A percentile compares a stretch with the other conserved stretches of the same genome.
phyloP scores from a whole-genome alignment of 1,140 invertebrate species.

The Drosophila varians region DNA sequence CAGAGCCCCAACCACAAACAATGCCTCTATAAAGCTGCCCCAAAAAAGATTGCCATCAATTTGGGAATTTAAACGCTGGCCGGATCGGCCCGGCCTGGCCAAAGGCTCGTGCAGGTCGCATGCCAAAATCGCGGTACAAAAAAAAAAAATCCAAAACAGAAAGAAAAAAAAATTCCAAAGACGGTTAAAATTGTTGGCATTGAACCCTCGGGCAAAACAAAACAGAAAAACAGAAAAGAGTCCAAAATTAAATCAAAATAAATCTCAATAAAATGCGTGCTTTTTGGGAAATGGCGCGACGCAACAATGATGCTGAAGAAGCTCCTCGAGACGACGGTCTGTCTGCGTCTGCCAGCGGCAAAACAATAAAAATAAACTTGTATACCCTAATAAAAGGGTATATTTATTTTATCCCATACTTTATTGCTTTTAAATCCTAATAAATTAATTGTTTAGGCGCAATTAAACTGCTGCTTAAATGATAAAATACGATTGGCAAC shows the following conservation, averaged over 20 bases:
- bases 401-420: not conserved
- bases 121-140: conserved; percentile 54
- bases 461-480: not conserved
- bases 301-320: conserved; percentile 42
- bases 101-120: conserved; percentile 79
- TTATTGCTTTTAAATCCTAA: not conserved
- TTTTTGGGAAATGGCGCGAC: conserved; percentile 47
- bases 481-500: not conserved
- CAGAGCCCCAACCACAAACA: conserved; percentile 17
- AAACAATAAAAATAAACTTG: conserved; percentile 70
- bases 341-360: conserved; percentile 69
- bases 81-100: not conserved
- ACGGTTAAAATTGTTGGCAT: conserved; percentile 71
- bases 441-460: not conserved
- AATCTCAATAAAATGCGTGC: conserved; percentile 79
- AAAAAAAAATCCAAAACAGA: conserved; percentile 21
- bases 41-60: conserved; percentile 72
- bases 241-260: conserved; percentile 72
- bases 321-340: conserved; percentile 73
- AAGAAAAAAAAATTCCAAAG: conserved; percentile 36
- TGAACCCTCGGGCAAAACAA: conserved; percentile 65
- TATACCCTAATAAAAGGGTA: conserved; percentile 31
- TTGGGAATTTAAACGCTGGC: conserved; percentile 48
- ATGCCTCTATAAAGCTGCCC: conserved; percentile 54
- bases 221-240: conserved; percentile 20